These are phyloP conservation scores for Loxodonta africana DNA, from an alignment of 2,113 vertebrate species.

Conservation along the genomic window DNA sequence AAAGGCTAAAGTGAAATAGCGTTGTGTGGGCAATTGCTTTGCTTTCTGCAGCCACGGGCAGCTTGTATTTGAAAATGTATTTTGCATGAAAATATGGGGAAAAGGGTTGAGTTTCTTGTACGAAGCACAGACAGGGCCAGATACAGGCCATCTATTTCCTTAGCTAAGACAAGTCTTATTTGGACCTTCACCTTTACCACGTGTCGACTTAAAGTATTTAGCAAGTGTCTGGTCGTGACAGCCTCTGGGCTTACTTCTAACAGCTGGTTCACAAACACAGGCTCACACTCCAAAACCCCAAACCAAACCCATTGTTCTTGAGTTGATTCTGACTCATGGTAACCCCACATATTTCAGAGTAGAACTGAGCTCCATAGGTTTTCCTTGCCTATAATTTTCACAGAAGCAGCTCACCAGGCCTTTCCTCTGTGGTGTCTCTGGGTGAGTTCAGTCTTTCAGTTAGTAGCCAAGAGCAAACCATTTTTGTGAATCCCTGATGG, in stretches of 20 bases:
- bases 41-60: constrained; percentile 69
- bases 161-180: neutral
- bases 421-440: too few relatives aligned
- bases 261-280: neutral
- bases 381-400: neutral
- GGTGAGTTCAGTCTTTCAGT: neutral
- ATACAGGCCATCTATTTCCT: constrained; percentile 60
- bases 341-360: too few relatives aligned
- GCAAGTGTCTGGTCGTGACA: neutral
- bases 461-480: neutral
- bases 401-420: too few relatives aligned
- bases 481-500: too few relatives aligned
- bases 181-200: neutral
- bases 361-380: neutral
- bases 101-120: constrained; percentile 22
- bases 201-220: neutral
- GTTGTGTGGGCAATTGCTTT: constrained; percentile 53
- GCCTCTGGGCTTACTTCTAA: neutral
- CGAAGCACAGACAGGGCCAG: neutral
- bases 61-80: constrained; percentile 75
- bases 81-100: constrained; percentile 78
- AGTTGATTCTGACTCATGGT: neutral
- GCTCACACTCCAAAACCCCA: neutral
- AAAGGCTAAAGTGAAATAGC: constrained; percentile 77
- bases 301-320: too few relatives aligned